phyloP scores from a whole-genome alignment of 2,888 invertebrate species.

The Elmis aenea region DNA sequence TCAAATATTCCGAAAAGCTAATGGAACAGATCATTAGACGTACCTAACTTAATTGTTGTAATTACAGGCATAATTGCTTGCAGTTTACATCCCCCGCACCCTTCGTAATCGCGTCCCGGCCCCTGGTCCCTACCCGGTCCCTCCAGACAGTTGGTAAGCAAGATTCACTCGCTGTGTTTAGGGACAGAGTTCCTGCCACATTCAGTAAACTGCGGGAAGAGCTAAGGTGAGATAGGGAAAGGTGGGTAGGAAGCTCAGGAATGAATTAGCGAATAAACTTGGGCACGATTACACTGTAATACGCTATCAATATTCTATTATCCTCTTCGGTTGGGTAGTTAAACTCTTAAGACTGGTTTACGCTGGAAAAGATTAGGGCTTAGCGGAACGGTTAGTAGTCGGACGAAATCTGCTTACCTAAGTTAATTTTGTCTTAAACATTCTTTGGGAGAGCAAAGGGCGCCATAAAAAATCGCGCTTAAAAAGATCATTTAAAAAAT shows the following conservation, averaged over 20 bases:
- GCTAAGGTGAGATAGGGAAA: constrained; percentile 3
- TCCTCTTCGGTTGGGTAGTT: constrained; percentile 15
- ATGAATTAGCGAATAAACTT: constrained; percentile 18
- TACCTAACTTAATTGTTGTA: constrained; percentile 24
- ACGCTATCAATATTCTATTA: constrained; percentile 20
- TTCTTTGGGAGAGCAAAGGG: too few relatives aligned
- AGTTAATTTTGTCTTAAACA: too few relatives aligned
- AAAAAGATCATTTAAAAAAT: too few relatives aligned
- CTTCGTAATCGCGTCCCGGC: constrained; percentile 17
- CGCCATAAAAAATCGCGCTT: too few relatives aligned
- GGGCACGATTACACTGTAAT: constrained; percentile 17
- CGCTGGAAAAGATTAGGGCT: constrained; percentile 3
- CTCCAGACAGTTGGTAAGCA: constrained; percentile 9
- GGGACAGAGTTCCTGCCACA: constrained; percentile 13
- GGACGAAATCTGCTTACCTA: too few relatives aligned
- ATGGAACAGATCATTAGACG: constrained; percentile 20
- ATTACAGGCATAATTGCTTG: constrained; percentile 24
- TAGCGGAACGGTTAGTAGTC: not conserved
- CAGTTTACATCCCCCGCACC: constrained; percentile 19
- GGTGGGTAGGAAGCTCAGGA: constrained; percentile 10
- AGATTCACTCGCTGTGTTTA: constrained; percentile 18
- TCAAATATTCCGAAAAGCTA: constrained; percentile 18
- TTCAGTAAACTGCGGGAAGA: constrained; percentile 3
- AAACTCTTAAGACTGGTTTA: constrained; percentile 10
- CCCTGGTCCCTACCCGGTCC: too few relatives aligned